Evolutionary conservation across 1,140 invertebrate genomes (phyloP).

Genomic region (Pissodes strobi): DNA sequence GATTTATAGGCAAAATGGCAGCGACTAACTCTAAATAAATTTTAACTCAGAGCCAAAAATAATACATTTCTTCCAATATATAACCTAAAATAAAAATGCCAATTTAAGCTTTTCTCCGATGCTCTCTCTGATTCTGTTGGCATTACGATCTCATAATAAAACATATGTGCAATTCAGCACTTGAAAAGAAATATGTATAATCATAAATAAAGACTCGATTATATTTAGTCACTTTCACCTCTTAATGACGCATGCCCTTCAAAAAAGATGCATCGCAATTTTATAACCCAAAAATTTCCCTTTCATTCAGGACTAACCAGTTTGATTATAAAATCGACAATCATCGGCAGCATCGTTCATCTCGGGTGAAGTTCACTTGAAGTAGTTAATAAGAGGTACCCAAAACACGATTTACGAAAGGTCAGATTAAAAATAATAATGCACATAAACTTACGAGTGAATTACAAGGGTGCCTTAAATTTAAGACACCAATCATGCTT

Average conservation of each 20-base stretch:
- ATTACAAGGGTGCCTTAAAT: no score
- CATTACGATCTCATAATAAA: no score
- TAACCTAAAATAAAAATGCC: no score
- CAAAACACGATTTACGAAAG: slow-evolving; percentile 10
- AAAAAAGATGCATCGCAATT: slow-evolving; percentile 6
- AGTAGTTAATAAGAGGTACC: slow-evolving; percentile 11
- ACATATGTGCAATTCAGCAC: no score
- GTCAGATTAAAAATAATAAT: slow-evolving; percentile 3
- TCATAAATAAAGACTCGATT: slow-evolving; percentile 2
- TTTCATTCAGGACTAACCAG: slow-evolving; percentile 19
- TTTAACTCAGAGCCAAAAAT: no score
- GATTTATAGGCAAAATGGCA: no score
- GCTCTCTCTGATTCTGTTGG: no score
- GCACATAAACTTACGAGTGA: background rate
- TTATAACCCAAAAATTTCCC: slow-evolving; percentile 4
- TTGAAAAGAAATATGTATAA: background rate
- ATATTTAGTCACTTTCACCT: slow-evolving; percentile 11
- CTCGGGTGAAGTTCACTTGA: slow-evolving; percentile 11
- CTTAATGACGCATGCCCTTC: slow-evolving; percentile 3
- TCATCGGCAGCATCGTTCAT: slow-evolving; percentile 9
- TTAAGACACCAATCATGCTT: no score
- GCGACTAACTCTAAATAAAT: no score
- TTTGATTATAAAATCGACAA: slow-evolving; percentile 21
- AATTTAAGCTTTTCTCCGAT: no score
- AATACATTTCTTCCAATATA: no score